Evolutionary conservation across 1,140 invertebrate species (phyloP).

Genomic region (Bombus consobrinus): DNA sequence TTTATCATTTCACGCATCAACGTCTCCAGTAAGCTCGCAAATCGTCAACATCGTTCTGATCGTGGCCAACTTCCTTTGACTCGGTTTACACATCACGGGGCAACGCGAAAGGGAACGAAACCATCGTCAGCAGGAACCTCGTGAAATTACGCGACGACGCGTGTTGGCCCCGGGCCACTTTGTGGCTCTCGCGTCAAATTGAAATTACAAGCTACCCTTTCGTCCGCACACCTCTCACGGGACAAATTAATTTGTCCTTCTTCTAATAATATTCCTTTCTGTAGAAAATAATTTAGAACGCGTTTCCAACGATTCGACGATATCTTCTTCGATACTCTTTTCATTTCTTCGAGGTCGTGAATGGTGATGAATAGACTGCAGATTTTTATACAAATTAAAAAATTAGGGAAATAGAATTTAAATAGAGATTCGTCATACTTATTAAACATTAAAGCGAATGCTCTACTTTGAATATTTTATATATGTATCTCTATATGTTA

Average conservation of each 20-base stretch:
- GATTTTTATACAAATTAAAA: too few species aligned
- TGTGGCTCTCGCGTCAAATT: constrained; percentile 68
- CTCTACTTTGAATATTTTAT: too few species aligned
- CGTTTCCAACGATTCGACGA: background rate
- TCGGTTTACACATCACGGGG: constrained; percentile 59
- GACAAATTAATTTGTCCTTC: constrained; percentile 17
- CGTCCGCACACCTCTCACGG: too few species aligned
- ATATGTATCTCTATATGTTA: too few species aligned
- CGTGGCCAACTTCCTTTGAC: constrained; percentile 55
- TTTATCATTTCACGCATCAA: constrained; percentile 6
- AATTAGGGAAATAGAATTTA: too few species aligned
- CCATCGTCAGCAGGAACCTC: constrained; percentile 41
- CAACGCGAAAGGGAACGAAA: constrained; percentile 45
- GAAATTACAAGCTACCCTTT: constrained; percentile 67
- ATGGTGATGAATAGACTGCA: background rate
- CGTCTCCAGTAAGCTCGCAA: background rate
- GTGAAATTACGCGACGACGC: constrained; percentile 65
- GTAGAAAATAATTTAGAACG: background rate
- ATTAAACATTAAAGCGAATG: too few species aligned
- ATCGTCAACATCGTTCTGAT: constrained; percentile 17
- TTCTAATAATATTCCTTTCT: too few species aligned
- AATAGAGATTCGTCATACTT: too few species aligned
- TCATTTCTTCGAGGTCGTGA: too few species aligned
- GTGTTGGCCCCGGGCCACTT: constrained; percentile 64
- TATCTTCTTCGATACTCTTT: background rate